Evolutionary conservation across 2,113 vertebrate genomes (phyloP), one percentile per base, ranked within the genome.

Genomic region (Lasiurus borealis): DNA sequence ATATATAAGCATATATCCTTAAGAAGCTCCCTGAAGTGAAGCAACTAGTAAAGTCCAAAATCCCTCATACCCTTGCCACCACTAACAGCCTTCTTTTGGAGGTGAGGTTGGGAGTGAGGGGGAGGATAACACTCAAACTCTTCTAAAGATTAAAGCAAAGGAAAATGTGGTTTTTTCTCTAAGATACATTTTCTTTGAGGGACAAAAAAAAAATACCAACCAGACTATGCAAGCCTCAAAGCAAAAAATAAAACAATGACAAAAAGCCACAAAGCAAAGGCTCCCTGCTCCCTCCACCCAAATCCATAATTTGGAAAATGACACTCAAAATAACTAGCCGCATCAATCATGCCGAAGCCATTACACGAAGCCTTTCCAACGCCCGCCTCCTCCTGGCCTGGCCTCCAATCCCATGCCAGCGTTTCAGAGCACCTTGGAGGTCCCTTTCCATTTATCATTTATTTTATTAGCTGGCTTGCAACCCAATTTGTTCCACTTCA

Each of bases 401-500:
- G 82, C 78, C 36, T 85, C 85, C 83, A 81, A 82, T 44, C 73
- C 52, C 81, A 59, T 0, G 3, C 18, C 83, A 84, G 76, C 36
- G 72, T 95, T 84, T 57, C 18, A 10, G 18, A 81, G 10, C 0
- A 7, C 18, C 96, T 97, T 27, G 92, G 87, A 46, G 83, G 44
- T 69, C 76, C 76, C 84, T 90, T 95, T 95, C 92, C 92, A 94
- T 97, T 96, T 98, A 94, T 96, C 85, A 96, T 83, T 76, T 0
- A 0, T 91, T 96, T 97, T 96, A 96, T 95, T 92, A 89, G 40
- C 89, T 93, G 66, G 62, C 36, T 97, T 93, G 73, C 73, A 94
- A 97, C 59, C 66, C 75, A 96, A 94, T 90, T 87, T 95, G 82
- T 95, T 97, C 88, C 64, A 81, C 62, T 96, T 97, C 87, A 18